Conservation (phyloP, 2,113 vertebrate species). For the Dermatemys mawii region DNA sequence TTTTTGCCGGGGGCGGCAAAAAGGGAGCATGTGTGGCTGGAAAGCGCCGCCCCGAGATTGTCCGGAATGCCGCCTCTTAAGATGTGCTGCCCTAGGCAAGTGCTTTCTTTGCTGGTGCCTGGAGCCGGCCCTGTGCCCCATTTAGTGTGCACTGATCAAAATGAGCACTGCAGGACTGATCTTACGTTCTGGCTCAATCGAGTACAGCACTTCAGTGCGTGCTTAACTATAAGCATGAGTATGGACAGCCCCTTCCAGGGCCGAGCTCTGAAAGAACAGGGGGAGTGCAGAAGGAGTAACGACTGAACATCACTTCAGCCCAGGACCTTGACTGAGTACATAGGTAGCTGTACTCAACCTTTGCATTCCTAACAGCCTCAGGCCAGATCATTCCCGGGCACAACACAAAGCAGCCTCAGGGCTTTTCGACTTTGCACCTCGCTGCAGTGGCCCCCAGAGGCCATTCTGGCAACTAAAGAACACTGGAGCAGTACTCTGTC, state of each 20-base stretch:
- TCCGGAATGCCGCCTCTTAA: too few relatives aligned
- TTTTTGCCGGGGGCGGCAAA: too few relatives aligned
- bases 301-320: background rate
- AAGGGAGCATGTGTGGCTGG: too few relatives aligned
- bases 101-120: too few relatives aligned
- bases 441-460: background rate
- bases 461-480: background rate
- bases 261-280: background rate
- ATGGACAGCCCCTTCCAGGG: background rate
- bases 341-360: background rate
- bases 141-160: background rate
- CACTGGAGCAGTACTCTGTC: background rate
- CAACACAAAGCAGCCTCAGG: background rate
- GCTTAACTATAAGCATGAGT: background rate
- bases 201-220: background rate
- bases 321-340: background rate
- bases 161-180: rapidly evolving
- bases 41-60: too few relatives aligned
- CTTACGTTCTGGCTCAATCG: background rate
- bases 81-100: too few relatives aligned
- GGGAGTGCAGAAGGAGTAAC: background rate
- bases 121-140: too few relatives aligned
- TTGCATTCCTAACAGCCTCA: background rate
- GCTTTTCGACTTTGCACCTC: background rate
- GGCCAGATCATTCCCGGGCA: background rate